phyloP scores from a whole-genome alignment of 2,888 invertebrate species.

The Dryomyza anilis region DNA sequence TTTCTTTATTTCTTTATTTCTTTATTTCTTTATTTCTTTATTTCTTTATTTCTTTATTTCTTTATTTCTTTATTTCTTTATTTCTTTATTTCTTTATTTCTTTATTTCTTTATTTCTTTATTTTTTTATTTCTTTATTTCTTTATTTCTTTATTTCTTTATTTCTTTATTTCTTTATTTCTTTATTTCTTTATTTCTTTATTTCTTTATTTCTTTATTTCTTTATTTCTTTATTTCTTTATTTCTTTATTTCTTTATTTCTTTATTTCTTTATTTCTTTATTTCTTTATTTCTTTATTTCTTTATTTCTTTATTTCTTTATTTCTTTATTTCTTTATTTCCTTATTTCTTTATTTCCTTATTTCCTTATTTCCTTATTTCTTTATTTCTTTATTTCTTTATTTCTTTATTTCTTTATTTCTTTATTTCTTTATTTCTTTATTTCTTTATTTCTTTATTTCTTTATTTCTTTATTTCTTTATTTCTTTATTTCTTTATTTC shows the following conservation, averaged over 20 bases:
- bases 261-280: neutral
- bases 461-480: neutral
- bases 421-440: neutral
- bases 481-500: constrained; percentile 4
- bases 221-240: neutral
- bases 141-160: neutral
- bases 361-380: neutral
- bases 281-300: neutral
- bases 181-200: neutral
- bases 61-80: neutral
- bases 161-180: neutral
- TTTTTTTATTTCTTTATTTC: neutral
- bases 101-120: neutral
- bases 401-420: neutral
- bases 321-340: neutral
- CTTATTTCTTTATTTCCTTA: neutral
- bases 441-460: neutral
- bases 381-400: neutral
- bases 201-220: neutral
- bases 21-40: too few relatives aligned
- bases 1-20: too few relatives aligned
- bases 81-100: neutral
- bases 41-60: neutral
- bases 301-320: neutral
- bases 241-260: neutral